Percentiles rank a stretch among this genome's conserved stretches.
phyloP scores from a whole-genome alignment of 2,888 invertebrate genomes.

The Tigriopus californicus region DNA sequence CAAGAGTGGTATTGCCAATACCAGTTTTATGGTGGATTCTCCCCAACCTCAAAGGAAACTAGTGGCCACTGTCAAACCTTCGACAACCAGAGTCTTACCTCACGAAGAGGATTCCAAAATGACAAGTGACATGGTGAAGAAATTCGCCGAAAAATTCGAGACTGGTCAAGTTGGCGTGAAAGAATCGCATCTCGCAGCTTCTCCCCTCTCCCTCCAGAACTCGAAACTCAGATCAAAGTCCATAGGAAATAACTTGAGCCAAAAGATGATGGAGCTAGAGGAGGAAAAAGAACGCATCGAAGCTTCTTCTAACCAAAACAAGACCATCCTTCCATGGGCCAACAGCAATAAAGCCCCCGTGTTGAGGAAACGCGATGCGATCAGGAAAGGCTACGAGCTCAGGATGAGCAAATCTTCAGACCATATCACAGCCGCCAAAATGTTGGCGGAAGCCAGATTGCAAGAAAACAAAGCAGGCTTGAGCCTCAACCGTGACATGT shows the following conservation, averaged over 20 bases:
- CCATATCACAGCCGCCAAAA: conserved; percentile 14
- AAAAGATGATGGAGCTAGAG: neutral
- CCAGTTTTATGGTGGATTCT: too few species aligned
- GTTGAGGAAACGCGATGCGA: neutral
- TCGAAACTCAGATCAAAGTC: neutral
- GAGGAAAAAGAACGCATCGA: neutral
- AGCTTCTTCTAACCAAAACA: neutral
- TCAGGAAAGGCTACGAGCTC: conserved; percentile 7
- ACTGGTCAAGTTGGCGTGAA: too few species aligned
- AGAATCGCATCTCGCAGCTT: neutral
- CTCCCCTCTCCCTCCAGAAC: neutral
- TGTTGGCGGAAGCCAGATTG: neutral
- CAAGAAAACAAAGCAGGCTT: neutral
- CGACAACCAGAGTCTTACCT: neutral
- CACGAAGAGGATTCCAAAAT: neutral
- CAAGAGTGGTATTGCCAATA: neutral
- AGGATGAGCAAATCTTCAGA: conserved; percentile 16
- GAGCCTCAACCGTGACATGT: conserved; percentile 7
- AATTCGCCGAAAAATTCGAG: conserved; percentile 10
- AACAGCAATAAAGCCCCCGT: neutral
- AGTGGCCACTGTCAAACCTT: neutral
- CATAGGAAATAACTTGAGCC: neutral
- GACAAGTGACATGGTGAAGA: conserved; percentile 1
- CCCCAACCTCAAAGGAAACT: neutral
- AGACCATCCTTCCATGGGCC: conserved; percentile 12